These are phyloP conservation scores for Bombus turneri DNA, from an alignment of 1,140 invertebrate species.

Conservation along the genomic window DNA sequence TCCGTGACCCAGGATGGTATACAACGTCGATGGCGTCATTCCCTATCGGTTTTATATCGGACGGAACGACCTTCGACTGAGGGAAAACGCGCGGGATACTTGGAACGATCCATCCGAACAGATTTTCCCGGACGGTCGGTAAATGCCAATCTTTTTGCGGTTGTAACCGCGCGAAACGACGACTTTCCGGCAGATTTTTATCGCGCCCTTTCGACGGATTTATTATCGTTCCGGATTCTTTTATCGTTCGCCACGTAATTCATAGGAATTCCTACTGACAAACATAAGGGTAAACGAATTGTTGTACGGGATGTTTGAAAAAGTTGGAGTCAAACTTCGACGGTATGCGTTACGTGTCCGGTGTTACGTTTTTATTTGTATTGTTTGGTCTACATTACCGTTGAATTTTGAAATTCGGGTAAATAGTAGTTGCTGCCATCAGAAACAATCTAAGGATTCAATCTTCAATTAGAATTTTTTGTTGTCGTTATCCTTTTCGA, in stretches of 20 bases:
- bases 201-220: background rate
- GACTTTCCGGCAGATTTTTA: background rate
- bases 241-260: background rate
- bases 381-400: no score
- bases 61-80: no score
- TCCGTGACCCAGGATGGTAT: constrained; percentile 32
- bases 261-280: background rate
- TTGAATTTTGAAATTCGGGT: no score
- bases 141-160: background rate
- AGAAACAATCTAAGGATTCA: no score
- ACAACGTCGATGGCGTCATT: constrained; percentile 39
- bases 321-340: background rate
- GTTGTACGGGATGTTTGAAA: background rate
- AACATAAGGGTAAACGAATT: background rate
- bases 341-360: no score
- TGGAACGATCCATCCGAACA: background rate
- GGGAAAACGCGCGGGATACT: background rate
- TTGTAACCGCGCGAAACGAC: no score
- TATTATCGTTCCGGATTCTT: background rate
- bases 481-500: no score
- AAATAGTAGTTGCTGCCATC: no score
- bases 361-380: no score
- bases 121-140: no score
- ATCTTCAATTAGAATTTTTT: no score
- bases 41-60: constrained; percentile 62